Evolutionary conservation across 1,140 invertebrate genomes (phyloP).

Genomic region (Planococcus citri): DNA sequence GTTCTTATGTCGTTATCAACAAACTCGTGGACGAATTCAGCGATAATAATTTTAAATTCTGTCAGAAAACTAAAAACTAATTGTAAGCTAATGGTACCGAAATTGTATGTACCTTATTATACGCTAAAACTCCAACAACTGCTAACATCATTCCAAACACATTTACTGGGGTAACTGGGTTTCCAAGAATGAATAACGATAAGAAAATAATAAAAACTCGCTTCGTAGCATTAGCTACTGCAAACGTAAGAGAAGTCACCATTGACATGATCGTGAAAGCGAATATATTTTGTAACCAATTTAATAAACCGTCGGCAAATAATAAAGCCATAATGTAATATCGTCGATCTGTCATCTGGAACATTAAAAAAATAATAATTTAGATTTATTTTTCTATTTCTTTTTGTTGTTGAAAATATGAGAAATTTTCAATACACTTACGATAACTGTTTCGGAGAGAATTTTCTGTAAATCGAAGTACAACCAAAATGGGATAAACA

Average conservation of each 20-base stretch:
- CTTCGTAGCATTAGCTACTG: conserved; percentile 92
- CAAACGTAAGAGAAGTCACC: conserved; percentile 85
- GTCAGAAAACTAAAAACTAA: no score
- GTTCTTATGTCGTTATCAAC: no score
- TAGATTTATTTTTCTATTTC: conserved; percentile 12
- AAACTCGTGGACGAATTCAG: no score
- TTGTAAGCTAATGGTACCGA: no score
- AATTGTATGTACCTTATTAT: conserved; percentile 52
- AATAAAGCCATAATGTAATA: conserved; percentile 50
- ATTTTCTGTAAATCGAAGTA: conserved; percentile 55
- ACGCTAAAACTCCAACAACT: conserved; percentile 75
- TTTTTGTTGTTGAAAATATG: not conserved
- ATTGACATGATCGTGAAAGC: conserved; percentile 84
- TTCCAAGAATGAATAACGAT: conserved; percentile 75
- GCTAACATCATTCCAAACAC: conserved; percentile 83
- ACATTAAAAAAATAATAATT: not conserved
- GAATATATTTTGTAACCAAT: conserved; percentile 88
- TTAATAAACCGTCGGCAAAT: conserved; percentile 71
- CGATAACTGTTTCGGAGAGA: conserved; percentile 41
- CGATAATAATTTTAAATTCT: no score
- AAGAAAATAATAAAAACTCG: conserved; percentile 83
- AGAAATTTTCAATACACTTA: not conserved
- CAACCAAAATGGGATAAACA: conserved; percentile 83
- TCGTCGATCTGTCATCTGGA: conserved; percentile 31
- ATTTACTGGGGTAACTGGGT: conserved; percentile 81